Percentiles rank a stretch among this genome's conserved stretches.
These are phyloP conservation scores for Catalaphyllia jardinei DNA, from an alignment of 64 coral and sea anemone species.

Conservation along the genomic window DNA sequence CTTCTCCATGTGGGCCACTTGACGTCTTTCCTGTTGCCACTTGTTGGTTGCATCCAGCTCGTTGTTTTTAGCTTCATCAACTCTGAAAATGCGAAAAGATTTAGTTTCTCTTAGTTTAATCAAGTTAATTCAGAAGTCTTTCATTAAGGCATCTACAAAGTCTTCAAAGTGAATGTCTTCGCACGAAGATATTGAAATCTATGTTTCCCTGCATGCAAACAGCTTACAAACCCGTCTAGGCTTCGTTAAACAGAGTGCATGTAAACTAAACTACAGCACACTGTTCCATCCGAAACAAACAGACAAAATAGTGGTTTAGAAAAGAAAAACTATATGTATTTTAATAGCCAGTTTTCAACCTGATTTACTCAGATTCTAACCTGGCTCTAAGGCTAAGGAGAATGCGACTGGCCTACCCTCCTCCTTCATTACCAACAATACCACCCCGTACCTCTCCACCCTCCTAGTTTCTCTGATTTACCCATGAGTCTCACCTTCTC, in stretches of 20 bases:
- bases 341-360: too few species aligned
- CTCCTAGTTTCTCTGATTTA: not conserved
- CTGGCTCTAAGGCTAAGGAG: too few species aligned
- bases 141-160: not conserved
- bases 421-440: not conserved
- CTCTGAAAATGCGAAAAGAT: constrained; percentile 17
- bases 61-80: constrained; percentile 62
- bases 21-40: constrained; percentile 64
- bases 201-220: too few species aligned
- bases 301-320: too few species aligned
- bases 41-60: constrained; percentile 58
- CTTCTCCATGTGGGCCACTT: constrained; percentile 83
- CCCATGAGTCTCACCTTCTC: constrained; percentile 50
- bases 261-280: too few species aligned
- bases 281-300: too few species aligned
- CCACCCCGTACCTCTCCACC: not conserved
- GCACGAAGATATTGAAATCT: too few species aligned
- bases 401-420: too few species aligned
- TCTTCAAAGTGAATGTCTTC: not conserved
- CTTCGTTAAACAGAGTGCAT: too few species aligned
- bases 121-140: not conserved
- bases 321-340: too few species aligned
- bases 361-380: too few species aligned
- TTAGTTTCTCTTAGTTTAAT: not conserved
- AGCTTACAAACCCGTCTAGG: too few species aligned